Evolutionary conservation across 2,113 vertebrate genomes (phyloP), one percentile per base, ranked within the genome.

Genomic region (Galbula dea): DNA sequence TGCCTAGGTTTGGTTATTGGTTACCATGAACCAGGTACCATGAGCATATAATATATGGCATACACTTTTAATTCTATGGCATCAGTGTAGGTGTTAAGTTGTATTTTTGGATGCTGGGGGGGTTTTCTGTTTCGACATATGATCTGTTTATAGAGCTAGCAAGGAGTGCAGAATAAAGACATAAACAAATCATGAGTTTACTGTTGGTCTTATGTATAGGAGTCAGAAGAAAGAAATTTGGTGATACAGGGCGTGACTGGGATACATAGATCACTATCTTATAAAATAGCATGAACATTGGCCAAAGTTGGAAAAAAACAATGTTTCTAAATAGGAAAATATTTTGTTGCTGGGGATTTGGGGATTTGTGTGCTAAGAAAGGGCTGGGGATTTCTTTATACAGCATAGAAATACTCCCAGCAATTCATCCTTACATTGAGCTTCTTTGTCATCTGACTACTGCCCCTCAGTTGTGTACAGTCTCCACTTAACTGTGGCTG

Each of bases 281-380:
- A 72, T 54, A 83, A 94, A 90, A 89, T 54, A 94, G 39, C 57
- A 74, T 9, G 41, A 75, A 62, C 71, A 15, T 15, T 65, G 48
- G 52, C 67, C 83, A 69, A 69, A 88, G 19, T 55, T 94, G 77
- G 81, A 59, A 84, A 90, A 79, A 73, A 73, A 4, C n/a, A 86
- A 12, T 51, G 22, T 67, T 94, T 96, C 87, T 86, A 91, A 91
- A 90, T 30, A 82, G 89, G 68, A 94, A 93, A 89, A 85, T 94
- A 91, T 94, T 94, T 94, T 88, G 46, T 67, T 93, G 69, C 81
- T 90, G 80, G 83, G 69, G 66, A 89, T 94, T 87, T 96, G 46
- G 72, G 72, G 74, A 76, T 87, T 75, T 94, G 62, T 90, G 61
- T 89, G 61, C 83, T 90, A 73, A 83, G 83, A 69, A 74, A 73